Conservation (phyloP, 2,888 invertebrate species). For the Steromphala cineraria region DNA sequence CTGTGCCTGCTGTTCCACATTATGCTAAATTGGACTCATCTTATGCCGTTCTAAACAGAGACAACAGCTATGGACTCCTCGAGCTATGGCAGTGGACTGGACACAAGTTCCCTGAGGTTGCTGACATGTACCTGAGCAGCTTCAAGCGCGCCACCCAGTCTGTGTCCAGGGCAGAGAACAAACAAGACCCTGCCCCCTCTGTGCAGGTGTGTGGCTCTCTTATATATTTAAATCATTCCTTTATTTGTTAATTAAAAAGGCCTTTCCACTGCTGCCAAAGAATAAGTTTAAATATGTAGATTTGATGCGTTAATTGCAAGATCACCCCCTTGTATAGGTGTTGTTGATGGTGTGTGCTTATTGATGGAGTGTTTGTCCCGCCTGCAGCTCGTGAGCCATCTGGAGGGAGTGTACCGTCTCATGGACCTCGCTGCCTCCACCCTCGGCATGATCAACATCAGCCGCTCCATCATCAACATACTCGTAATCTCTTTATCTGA, state of each 20-base stretch:
- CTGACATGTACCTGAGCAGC: constrained; percentile 36
- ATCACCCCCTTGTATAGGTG: too few species aligned
- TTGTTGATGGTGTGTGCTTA: neutral
- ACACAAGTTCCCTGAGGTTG: constrained; percentile 37
- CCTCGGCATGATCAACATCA: neutral
- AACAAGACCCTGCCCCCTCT: neutral
- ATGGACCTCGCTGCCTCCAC: neutral
- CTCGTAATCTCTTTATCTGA: neutral
- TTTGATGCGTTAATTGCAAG: too few species aligned
- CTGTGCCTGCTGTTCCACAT: neutral
- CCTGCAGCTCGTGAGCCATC: neutral
- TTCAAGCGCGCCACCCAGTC: constrained; percentile 32
- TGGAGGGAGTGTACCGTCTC: neutral
- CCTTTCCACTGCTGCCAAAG: too few species aligned
- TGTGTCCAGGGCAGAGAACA: neutral
- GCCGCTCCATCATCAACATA: neutral
- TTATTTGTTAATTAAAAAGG: too few species aligned
- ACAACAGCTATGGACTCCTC: constrained; percentile 47
- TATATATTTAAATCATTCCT: too few species aligned
- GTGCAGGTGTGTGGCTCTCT: neutral
- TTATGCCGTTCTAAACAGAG: constrained; percentile 30
- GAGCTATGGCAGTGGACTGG: constrained; percentile 53
- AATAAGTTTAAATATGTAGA: too few species aligned
- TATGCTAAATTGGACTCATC: neutral
- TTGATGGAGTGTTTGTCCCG: too few species aligned